Evolutionary conservation across 2,113 vertebrate genomes (phyloP), one percentile per base, ranked within the genome.

Genomic region (Paratilapia polleni): DNA sequence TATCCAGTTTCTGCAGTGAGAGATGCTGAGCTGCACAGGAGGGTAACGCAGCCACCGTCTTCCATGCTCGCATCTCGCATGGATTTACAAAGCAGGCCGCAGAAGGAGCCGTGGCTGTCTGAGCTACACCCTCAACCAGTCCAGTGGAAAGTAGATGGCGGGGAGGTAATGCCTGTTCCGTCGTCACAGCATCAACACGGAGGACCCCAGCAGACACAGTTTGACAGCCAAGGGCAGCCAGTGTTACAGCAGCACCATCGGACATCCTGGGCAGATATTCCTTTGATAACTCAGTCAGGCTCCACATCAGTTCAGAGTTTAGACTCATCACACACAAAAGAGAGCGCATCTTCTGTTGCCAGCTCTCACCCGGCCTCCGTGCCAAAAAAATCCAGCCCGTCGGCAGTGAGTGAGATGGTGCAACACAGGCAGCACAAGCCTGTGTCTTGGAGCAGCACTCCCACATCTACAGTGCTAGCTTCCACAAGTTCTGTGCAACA

Each of bases 131-230:
- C 88, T 43, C 90, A 91, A 2, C 89, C 93, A 1, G 89, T 92
- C 63, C 91, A 92, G 83, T 94, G 94, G 94, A 92, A 86, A 63
- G 90, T 93, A 41, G 92, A 94, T 1, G 92, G 89, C 0, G 92
- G 91, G 20, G 91, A 94, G 56, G 86, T 93, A 4, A 91, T 88
- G 90, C 93, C 92, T 0, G 81, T 89, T 11, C 85, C 90, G 1
- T 74, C 80, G 2, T 41, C 87, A 3, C 90, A 87, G 82, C 89
- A 86, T 34, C 77, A 87, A 17, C 77, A 86, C 12, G 14, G 31
- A 28, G 22, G 58, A 19, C 24, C 84, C 13, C 92, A 90, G 34
- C 91, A 92, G 34, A 74, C 87, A 17, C 89, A 83, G 70, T 86
- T 92, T 49, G 89, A 93, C 36, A 57, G 47, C 59, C 77, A 80